Evolutionary conservation across 2,113 vertebrate genomes (phyloP), one percentile per base, ranked within the genome.

Genomic region (Vanacampus margaritifer): DNA sequence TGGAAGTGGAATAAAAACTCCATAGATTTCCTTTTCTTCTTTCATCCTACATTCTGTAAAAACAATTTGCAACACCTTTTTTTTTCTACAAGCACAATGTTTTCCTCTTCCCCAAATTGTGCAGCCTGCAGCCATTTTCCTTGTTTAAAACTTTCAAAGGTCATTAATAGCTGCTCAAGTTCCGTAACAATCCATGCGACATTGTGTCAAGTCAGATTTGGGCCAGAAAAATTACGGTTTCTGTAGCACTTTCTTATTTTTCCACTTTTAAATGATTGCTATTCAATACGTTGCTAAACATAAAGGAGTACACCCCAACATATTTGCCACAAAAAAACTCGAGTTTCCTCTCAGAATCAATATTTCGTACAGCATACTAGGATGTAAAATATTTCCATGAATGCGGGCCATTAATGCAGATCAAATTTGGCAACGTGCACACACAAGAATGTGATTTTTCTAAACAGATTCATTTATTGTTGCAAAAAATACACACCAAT

Each of bases 161-260:
- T 84, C 72, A 67, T 65, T 37, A 48, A 14, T 69, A 48, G 54
- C 60, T 80, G 57, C 74, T 84, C 39, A 66, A 76, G 68, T 77
- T 74, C 80, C 21, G 56, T 54, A 43, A 79, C 10, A 46, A 67
- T 76, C 68, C 67, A 58, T 61, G 48, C 41, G 56, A 75, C 12
- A 41, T 45, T 53, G 10, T 3, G 12, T 73, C 73, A 37, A 70
- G 69, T 87, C 79, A 77, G 74, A 82, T 66, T 75, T 80, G 78
- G 74, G 82, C 73, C 72, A 65, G 12, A 1, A 59, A 46, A 59
- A 46, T 74, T 80, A 1, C 76, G 35, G 56, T 75, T 84, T 80
- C 68, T 84, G 79, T 81, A 73, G 86, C 83, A 90, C 86, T 85
- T 83, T 48, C 46, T 48, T 85, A n/a, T n/a, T 65, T 64, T 60